Evolutionary conservation across 2,797 vertebrate genomes (phyloP).

Genomic region (Brotula barbata): DNA sequence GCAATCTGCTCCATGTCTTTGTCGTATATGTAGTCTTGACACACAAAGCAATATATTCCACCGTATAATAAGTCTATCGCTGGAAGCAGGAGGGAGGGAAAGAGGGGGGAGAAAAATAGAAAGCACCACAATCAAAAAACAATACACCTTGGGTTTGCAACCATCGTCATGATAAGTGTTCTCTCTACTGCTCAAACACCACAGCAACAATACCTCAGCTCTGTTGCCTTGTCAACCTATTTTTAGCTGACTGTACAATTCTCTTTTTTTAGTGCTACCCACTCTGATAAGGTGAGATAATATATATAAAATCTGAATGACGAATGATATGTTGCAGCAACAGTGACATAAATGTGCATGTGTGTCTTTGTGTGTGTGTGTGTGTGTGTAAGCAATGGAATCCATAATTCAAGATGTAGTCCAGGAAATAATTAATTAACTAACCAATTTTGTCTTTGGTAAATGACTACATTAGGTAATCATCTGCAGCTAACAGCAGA

Average conservation of each 20-base stretch:
- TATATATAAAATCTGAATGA: conserved; percentile 30
- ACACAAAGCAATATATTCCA: conserved; percentile 99
- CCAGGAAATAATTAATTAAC: no score
- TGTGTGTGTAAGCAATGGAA: background rate
- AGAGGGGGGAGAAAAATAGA: conserved; percentile 27
- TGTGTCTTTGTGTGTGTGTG: background rate
- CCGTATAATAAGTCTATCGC: conserved; percentile 98
- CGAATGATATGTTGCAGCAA: background rate
- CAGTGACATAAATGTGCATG: background rate
- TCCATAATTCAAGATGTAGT: no score
- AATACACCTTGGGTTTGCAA: conserved; percentile 24
- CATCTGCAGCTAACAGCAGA: conserved; percentile 9
- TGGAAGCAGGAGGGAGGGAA: conserved; percentile 64
- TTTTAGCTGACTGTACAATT: conserved; percentile 68
- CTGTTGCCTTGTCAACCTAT: conserved; percentile 82
- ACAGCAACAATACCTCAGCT: conserved; percentile 66
- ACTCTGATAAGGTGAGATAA: conserved; percentile 43
- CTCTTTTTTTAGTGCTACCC: conserved; percentile 53
- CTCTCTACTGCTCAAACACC: conserved; percentile 57
- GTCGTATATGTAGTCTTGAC: conserved; percentile 99
- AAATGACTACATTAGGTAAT: background rate
- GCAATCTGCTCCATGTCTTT: conserved; percentile 99
- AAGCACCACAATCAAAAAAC: conserved; percentile 42
- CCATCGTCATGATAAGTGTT: conserved; percentile 24
- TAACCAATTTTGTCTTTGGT: no score